A percentile compares a stretch with the other conserved stretches of the same genome.
phyloP scores from a whole-genome alignment of 2,888 invertebrate genomes.

The Tetrapedia diversipes region DNA sequence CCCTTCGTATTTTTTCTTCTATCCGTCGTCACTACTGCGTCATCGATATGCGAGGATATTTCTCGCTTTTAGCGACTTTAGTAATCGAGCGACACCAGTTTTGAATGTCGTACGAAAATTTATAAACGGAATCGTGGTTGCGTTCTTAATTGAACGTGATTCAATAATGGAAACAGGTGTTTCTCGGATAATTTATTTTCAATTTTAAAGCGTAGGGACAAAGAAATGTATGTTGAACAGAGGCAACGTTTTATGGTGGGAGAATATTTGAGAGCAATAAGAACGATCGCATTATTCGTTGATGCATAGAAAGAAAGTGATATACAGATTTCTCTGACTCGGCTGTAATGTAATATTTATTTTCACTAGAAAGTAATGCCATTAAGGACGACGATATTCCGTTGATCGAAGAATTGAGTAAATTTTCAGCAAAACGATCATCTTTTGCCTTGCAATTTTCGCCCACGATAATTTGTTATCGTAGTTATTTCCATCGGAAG shows the following conservation, averaged over 20 bases:
- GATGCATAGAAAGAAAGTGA: conserved; percentile 22
- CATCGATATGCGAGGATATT: no score
- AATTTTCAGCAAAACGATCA: neutral
- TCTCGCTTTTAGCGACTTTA: neutral
- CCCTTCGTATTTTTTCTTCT: neutral
- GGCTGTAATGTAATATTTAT: neutral
- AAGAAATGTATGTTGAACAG: no score
- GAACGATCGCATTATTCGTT: conserved; percentile 12
- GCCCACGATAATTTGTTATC: neutral
- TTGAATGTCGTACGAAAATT: neutral
- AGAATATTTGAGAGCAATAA: neutral
- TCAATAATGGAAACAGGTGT: no score
- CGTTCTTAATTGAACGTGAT: neutral
- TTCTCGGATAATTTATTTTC: no score
- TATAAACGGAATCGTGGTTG: neutral
- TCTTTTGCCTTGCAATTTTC: neutral
- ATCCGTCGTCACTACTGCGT: neutral
- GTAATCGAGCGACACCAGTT: no score
- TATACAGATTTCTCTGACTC: neutral
- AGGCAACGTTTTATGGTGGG: no score
- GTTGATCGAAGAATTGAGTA: no score
- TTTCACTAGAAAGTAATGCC: neutral
- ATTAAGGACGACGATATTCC: neutral
- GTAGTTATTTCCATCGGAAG: neutral
- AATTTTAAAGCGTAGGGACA: no score